Evolutionary conservation across 53 echinoderm and acorn worm species (phyloP).

Genomic region (Luidia sarsii): DNA sequence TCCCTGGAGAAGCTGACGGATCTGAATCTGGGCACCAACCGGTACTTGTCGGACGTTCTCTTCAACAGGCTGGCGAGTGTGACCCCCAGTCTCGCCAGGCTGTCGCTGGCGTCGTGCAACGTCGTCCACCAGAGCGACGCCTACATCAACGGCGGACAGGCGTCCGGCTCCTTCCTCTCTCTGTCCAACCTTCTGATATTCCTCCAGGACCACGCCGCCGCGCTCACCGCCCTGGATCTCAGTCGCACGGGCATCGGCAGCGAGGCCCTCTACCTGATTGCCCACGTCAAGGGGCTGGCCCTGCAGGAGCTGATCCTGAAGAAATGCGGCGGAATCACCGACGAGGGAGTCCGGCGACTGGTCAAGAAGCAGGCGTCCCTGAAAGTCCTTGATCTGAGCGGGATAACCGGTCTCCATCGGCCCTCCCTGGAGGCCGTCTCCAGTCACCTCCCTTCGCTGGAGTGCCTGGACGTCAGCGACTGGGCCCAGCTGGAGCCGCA

Average conservation of each 20-base stretch:
- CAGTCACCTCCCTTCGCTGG: constrained; percentile 21
- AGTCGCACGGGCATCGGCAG: constrained; percentile 82
- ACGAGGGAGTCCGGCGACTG: constrained; percentile 71
- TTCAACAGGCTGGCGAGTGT: constrained; percentile 71
- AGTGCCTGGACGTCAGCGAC: constrained; percentile 27
- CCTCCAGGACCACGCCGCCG: constrained; percentile 44
- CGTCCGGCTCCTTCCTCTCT: constrained; percentile 71
- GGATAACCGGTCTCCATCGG: constrained; percentile 55
- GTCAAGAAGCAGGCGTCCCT: constrained; percentile 62
- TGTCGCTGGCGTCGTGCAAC: constrained; percentile 93
- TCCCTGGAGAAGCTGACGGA: constrained; percentile 61
- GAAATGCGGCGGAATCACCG: constrained; percentile 67
- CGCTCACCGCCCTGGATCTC: constrained; percentile 63
- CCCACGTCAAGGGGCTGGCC: constrained; percentile 58
- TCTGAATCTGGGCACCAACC: constrained; percentile 63
- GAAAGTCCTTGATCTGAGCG: constrained; percentile 64
- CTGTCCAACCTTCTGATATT: constrained; percentile 72
- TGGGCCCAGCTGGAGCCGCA: constrained; percentile 44
- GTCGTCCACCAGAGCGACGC: constrained; percentile 72
- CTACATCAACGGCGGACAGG: constrained; percentile 37
- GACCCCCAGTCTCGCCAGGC: constrained; percentile 60
- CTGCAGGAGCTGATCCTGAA: constrained; percentile 67
- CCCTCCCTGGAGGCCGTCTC: constrained; percentile 64
- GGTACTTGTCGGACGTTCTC: constrained; percentile 81
- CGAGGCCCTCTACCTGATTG: constrained; percentile 61